Evolutionary conservation across 2,888 invertebrate species (phyloP).

Genomic region (Drosophila prolongata): DNA sequence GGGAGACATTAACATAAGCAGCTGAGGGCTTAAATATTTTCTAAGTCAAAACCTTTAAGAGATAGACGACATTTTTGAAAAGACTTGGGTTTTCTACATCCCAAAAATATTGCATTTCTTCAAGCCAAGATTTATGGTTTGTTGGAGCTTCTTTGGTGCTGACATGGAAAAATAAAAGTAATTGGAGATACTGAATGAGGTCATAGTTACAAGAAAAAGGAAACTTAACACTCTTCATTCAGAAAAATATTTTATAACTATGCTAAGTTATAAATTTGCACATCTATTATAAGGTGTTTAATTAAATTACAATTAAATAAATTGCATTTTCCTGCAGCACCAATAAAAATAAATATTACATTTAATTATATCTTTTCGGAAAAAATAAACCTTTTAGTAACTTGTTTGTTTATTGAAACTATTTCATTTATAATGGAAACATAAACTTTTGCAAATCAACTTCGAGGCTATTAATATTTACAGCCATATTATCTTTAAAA

Average conservation of each 20-base stretch:
- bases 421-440: background rate
- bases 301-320: too few species aligned
- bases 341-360: background rate
- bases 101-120: constrained; percentile 55
- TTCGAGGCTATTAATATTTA: background rate
- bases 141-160: constrained; percentile 23
- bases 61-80: constrained; percentile 39
- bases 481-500: background rate
- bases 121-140: constrained; percentile 30
- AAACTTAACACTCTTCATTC: background rate
- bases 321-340: too few species aligned
- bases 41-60: constrained; percentile 14
- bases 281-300: too few species aligned
- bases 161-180: constrained; percentile 22
- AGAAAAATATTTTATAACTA: too few species aligned
- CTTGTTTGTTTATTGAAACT: constrained; percentile 1
- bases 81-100: constrained; percentile 24
- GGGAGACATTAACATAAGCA: constrained; percentile 66
- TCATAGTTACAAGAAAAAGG: background rate
- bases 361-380: too few species aligned
- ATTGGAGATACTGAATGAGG: constrained; percentile 16
- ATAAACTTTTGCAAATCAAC: background rate
- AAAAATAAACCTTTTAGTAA: background rate
- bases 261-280: too few species aligned
- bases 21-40: constrained; percentile 52